phyloP scores from a whole-genome alignment of 2,113 vertebrate genomes.

The Podarcis cretensis region DNA sequence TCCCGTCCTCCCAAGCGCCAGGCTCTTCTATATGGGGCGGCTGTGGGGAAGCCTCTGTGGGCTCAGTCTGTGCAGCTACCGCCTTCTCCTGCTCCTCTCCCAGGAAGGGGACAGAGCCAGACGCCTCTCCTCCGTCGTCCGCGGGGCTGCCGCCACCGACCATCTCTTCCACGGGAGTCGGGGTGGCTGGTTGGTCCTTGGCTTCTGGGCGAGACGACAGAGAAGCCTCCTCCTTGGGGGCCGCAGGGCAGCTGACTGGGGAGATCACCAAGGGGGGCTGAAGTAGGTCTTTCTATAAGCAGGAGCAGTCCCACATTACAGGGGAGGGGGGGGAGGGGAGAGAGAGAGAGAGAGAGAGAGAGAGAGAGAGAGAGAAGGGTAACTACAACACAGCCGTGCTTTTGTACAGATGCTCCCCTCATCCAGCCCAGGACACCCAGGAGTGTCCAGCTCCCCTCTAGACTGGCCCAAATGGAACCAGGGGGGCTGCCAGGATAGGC shows the following conservation, averaged over 20 bases:
- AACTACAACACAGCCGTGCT: no score
- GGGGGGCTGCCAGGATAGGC: background rate
- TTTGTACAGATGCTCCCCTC: no score
- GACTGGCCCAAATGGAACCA: background rate
- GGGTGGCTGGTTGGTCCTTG: slow-evolving; percentile 47
- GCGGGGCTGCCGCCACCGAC: slow-evolving; percentile 19
- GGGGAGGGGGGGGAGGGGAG: slow-evolving; percentile 12
- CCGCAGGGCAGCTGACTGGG: slow-evolving; percentile 55
- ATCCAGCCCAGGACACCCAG: background rate
- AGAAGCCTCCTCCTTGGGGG: slow-evolving; percentile 20
- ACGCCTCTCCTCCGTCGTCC: slow-evolving; percentile 43
- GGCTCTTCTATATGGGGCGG: background rate
- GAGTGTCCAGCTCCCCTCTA: background rate
- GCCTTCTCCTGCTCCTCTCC: background rate
- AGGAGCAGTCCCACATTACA: slow-evolving; percentile 11
- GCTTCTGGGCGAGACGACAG: slow-evolving; percentile 17
- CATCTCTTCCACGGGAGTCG: slow-evolving; percentile 60
- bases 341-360: no score
- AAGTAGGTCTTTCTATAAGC: slow-evolving; percentile 79
- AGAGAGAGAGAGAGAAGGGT: background rate
- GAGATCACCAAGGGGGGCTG: slow-evolving; percentile 84
- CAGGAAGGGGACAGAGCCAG: fast-evolving
- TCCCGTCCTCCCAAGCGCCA: slow-evolving; percentile 25
- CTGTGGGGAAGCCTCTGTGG: background rate
- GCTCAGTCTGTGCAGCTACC: background rate